A percentile compares a stretch with the other conserved stretches of the same genome.
Evolutionary conservation across 2,113 vertebrate species (phyloP).

Genomic region (Antechinus stuartii): DNA sequence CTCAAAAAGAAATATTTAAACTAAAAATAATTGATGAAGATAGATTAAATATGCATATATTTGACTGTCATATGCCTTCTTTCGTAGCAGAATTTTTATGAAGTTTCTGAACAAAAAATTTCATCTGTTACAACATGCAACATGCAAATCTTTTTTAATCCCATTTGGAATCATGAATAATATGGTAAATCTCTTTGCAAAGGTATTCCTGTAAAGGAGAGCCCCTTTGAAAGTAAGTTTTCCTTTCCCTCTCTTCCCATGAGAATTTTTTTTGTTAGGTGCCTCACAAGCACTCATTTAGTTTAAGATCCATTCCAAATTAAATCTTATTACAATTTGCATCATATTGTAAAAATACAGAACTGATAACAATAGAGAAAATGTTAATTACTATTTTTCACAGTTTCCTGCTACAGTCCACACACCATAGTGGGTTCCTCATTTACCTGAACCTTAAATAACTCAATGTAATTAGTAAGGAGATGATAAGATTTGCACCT

Average conservation of each 20-base stretch:
- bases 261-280: background rate
- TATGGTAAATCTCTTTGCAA: background rate
- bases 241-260: background rate
- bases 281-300: background rate
- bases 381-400: constrained; percentile 28
- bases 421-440: background rate
- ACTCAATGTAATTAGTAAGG: constrained; percentile 48
- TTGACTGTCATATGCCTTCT: background rate
- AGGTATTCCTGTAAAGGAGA: background rate
- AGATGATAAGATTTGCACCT: constrained; percentile 48
- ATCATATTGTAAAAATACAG: background rate
- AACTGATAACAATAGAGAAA: background rate
- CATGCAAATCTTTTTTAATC: background rate
- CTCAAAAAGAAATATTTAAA: background rate
- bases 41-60: background rate
- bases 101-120: background rate
- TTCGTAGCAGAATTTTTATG: background rate
- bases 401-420: constrained; percentile 32
- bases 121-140: background rate
- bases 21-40: background rate
- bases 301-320: background rate
- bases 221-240: background rate
- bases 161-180: background rate
- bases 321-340: background rate
- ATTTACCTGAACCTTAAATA: constrained; percentile 27